These are phyloP conservation scores for Apeltes quadracus DNA, from an alignment of 2,113 vertebrate genomes.

Conservation along the genomic window DNA sequence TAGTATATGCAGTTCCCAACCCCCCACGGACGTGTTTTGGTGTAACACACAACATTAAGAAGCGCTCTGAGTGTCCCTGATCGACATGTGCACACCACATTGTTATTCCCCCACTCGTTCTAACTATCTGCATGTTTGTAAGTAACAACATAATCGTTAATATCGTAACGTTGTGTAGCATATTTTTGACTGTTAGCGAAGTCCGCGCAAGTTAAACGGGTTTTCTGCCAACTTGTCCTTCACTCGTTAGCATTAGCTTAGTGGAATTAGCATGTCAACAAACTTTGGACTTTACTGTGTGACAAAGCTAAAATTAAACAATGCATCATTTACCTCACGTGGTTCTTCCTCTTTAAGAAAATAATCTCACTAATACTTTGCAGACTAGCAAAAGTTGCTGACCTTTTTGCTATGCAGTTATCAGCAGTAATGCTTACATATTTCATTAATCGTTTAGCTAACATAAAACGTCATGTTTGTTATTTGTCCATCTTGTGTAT, in stretches of 20 bases:
- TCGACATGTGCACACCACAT: conserved; percentile 51
- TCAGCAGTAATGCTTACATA: not conserved
- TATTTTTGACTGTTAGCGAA: not conserved
- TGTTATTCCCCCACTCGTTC: not conserved
- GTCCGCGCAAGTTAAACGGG: not conserved
- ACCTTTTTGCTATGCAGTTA: not conserved
- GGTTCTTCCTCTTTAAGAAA: rapidly evolving
- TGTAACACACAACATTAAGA: conserved; percentile 70
- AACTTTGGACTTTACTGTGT: conserved; percentile 17
- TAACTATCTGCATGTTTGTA: not conserved
- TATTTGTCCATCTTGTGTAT: not conserved
- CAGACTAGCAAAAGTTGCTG: not conserved
- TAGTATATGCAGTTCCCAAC: rapidly evolving
- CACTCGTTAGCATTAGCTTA: conserved; percentile 54
- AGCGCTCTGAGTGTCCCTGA: not conserved
- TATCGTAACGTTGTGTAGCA: not conserved
- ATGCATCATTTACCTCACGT: not conserved
- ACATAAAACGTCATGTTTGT: not conserved
- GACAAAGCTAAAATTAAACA: not conserved
- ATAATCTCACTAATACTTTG: not conserved
- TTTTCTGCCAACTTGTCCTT: conserved; percentile 1
- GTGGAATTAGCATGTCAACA: conserved; percentile 54
- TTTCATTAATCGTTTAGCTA: not conserved
- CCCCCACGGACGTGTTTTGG: conserved; percentile 61
- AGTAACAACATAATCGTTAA: conserved; percentile 9